Percentiles rank a stretch among this genome's conserved stretches.
phyloP scores from a whole-genome alignment of 2,888 invertebrate species.

The Tetranychus piercei region DNA sequence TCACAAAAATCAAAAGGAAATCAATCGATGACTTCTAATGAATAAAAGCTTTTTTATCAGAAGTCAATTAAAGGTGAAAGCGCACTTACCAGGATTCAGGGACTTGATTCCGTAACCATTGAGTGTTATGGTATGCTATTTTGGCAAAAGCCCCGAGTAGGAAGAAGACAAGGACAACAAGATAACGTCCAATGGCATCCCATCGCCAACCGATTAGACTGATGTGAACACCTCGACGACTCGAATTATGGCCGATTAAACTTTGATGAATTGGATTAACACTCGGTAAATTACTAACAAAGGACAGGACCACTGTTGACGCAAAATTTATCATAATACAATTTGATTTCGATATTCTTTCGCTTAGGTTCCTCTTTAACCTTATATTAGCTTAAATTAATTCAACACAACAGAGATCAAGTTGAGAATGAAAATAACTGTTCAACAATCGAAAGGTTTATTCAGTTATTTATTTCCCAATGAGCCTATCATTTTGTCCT shows the following conservation, averaged over 20 bases:
- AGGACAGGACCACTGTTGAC: neutral
- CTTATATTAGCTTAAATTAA: too few relatives aligned
- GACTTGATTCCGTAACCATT: slow-evolving; percentile 12
- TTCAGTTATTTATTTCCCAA: too few relatives aligned
- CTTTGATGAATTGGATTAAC: neutral
- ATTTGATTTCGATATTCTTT: too few relatives aligned
- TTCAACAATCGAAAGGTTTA: too few relatives aligned
- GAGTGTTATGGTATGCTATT: slow-evolving; percentile 17
- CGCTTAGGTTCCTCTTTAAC: too few relatives aligned
- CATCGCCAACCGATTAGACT: slow-evolving; percentile 10
- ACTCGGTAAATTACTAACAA: neutral
- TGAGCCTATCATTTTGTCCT: too few relatives aligned
- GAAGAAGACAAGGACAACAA: slow-evolving; percentile 3
- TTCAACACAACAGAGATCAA: too few relatives aligned
- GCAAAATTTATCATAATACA: too few relatives aligned
- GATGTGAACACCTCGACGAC: neutral
- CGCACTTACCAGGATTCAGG: slow-evolving; percentile 20
- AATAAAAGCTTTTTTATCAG: too few relatives aligned
- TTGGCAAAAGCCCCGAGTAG: slow-evolving; percentile 18
- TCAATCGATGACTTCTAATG: too few relatives aligned
- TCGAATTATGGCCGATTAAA: neutral
- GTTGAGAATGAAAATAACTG: too few relatives aligned
- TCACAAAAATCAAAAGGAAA: too few relatives aligned
- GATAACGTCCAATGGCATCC: neutral
- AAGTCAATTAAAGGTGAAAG: neutral